Conservation (phyloP, 2,797 vertebrate species). For the Cynopterus sphinx region DNA sequence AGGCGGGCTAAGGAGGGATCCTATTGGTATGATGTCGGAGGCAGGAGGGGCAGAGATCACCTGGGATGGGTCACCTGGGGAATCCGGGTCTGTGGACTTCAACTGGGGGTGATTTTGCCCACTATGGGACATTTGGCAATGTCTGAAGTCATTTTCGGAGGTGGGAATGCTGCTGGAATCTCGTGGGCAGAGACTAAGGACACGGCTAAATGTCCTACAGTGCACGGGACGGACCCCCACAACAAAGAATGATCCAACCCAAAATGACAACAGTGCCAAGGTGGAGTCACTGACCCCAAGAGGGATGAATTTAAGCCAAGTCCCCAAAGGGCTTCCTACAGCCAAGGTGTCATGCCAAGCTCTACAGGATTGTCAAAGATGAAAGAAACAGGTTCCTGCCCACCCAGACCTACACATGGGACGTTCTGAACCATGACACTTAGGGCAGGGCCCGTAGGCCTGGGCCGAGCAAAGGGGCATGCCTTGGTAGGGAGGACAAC, state of each 20-base stretch:
- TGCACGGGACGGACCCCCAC: fast-evolving
- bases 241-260: background rate
- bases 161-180: background rate
- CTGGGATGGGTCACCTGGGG: background rate
- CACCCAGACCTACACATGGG: background rate
- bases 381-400: background rate
- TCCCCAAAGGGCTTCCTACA: background rate
- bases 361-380: background rate
- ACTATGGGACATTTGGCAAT: background rate
- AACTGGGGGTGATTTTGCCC: background rate
- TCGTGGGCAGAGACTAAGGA: background rate
- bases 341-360: background rate
- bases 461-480: background rate
- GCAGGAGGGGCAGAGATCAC: background rate
- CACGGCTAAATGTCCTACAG: too few species aligned
- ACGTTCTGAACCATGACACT: background rate
- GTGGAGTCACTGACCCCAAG: background rate
- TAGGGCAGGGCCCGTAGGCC: background rate
- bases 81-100: background rate
- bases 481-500: background rate
- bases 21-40: background rate
- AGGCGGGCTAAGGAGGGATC: background rate
- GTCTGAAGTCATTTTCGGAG: background rate
- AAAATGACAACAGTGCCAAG: background rate
- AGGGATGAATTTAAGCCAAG: background rate